Conservation (phyloP, 2,797 vertebrate genomes). For the Acanthis flammea region DNA sequence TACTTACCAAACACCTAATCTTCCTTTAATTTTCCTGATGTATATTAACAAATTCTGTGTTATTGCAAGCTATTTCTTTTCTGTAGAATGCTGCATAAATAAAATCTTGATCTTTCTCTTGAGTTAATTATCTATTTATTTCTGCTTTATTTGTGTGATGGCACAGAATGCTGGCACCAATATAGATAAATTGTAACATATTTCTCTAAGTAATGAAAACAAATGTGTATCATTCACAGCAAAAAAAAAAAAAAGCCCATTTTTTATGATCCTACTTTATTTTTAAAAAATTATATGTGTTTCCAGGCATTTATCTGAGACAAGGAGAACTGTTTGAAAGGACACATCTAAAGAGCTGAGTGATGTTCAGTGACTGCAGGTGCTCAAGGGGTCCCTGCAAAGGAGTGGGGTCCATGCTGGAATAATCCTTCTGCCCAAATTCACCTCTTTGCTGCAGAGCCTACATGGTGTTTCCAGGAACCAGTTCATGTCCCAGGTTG, state of each 20-base stretch:
- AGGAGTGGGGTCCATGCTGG: background rate
- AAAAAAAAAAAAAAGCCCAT: background rate
- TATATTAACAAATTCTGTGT: background rate
- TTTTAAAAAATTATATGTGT: background rate
- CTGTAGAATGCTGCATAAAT: background rate
- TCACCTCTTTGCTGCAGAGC: background rate
- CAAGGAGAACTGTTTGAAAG: background rate
- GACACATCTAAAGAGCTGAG: background rate
- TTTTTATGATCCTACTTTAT: background rate
- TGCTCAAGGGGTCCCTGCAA: background rate
- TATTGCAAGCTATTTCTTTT: background rate
- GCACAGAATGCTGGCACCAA: background rate
- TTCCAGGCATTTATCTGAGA: background rate
- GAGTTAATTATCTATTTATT: background rate
- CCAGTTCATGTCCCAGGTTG: background rate
- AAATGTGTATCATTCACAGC: background rate
- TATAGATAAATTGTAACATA: background rate
- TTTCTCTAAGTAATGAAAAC: background rate
- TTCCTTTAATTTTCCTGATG: constrained; percentile 17
- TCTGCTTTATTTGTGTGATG: background rate
- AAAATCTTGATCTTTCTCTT: background rate
- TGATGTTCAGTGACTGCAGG: background rate
- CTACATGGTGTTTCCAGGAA: background rate
- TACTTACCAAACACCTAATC: background rate
- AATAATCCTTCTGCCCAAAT: background rate